Base-by-base conservation (phyloP, 2,888 invertebrate species). In the Drosophila cognata region DNA sequence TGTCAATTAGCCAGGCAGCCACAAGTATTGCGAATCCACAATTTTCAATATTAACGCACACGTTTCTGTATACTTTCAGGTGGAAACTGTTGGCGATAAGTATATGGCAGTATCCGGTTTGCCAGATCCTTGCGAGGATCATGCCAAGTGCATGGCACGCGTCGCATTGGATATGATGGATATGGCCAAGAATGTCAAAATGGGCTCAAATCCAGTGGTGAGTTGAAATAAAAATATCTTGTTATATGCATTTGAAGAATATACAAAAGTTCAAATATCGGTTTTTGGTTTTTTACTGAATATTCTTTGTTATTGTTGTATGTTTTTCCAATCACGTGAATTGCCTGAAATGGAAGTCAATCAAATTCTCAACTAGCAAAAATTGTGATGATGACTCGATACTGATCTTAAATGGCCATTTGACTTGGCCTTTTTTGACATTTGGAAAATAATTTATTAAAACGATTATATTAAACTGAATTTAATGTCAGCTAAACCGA, bases 51-150 rank as follows among this genome's bases (percentile, higher is more conserved):
- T 55, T 41, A 11, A 48, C 16, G 31, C 38, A 57, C 38, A 41
- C 51, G 33, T 65, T 43, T 72, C 38, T 56, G 8, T 13, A 43
- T 56, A 2, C 52, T 76, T 84, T 53, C 90, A 98, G 98, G 98
- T 99, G 72, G 99, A 99, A 94, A 99, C 99, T 16, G 98, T 99
- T 29, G 99, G 99, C 71, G 99, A 99, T 93, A 99, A 99, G 93
- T 99, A 99, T 93, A 99, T 99, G 99, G 98, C 98, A 0, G 99
- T 98, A 0, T 98, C 98, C 84, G 99, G 99, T 53, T 94, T 99
- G 61, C 99, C 99, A 0, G 98, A 98, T 91, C 96, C 96, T 11
- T 98, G 98, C 92, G 95, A 95, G 66, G 96, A 96, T 46, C 99
- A 99, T 91, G 98, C 98, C 18, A 96, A 96, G 82, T 98, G 98